A percentile compares a stretch with the other conserved stretches of the same genome.
These are phyloP conservation scores for Caenorhabditis japonica DNA, from an alignment of 2,888 invertebrate genomes.

Conservation along the genomic window DNA sequence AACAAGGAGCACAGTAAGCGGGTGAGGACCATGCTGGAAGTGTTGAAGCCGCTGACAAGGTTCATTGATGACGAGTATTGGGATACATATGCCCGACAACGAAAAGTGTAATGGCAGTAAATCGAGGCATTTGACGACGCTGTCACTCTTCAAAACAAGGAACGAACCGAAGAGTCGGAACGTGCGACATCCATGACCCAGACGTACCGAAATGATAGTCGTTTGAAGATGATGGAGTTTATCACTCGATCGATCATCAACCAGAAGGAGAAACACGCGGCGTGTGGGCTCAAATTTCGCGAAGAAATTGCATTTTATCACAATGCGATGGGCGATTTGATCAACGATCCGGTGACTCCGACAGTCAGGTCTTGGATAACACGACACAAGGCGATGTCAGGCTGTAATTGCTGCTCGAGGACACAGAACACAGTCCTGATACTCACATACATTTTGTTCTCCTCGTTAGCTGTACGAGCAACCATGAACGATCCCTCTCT, in stretches of 20 bases:
- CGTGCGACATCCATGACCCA: slow-evolving; percentile 19
- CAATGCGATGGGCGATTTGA: no score
- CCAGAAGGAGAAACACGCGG: slow-evolving; percentile 30
- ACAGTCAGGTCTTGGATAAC: no score
- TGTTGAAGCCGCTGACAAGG: slow-evolving; percentile 31
- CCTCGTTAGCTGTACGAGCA: no score
- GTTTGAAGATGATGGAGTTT: slow-evolving; percentile 33
- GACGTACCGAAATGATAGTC: slow-evolving; percentile 21
- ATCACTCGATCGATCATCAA: slow-evolving; percentile 14
- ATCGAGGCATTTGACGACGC: slow-evolving; percentile 33
- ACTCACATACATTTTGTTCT: no score
- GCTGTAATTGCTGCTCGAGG: no score
- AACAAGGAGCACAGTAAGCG: slow-evolving; percentile 13
- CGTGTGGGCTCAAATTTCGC: slow-evolving; percentile 14
- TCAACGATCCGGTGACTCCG: no score
- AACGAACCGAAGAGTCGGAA: slow-evolving; percentile 30
- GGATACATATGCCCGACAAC: slow-evolving; percentile 35
- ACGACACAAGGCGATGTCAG: no score
- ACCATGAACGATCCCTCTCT: no score
- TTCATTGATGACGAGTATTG: slow-evolving; percentile 47
- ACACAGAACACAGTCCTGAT: no score
- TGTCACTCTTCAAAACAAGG: slow-evolving; percentile 35
- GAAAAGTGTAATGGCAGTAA: slow-evolving; percentile 34
- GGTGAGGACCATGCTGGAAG: slow-evolving; percentile 25
- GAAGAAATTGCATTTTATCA: no score